Percentiles rank a stretch among this genome's conserved stretches.
phyloP scores from a whole-genome alignment of 2,113 vertebrate genomes.

The Burhinus bistriatus region DNA sequence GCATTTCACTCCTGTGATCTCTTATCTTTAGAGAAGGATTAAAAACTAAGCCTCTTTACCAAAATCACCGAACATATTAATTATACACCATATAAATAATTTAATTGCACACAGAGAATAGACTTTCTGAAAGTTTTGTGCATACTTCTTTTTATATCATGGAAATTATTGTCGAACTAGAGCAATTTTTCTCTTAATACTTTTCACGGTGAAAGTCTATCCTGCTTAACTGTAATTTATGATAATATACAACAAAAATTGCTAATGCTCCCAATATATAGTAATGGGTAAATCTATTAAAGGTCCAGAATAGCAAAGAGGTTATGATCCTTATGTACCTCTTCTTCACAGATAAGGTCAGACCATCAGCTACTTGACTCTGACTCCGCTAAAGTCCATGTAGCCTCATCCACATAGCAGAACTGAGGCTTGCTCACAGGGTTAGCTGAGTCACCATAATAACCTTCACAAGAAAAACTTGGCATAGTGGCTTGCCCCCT shows the following conservation, averaged over 20 bases:
- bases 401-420: neutral
- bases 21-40: constrained; percentile 56
- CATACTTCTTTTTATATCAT: neutral
- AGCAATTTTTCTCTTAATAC: neutral
- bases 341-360: neutral
- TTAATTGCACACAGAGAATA: constrained; percentile 23
- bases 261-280: neutral
- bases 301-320: neutral
- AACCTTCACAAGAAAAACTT: neutral
- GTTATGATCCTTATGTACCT: neutral
- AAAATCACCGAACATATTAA: constrained; percentile 43
- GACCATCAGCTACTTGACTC: neutral
- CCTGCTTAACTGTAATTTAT: neutral
- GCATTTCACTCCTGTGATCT: constrained; percentile 51
- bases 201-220: neutral
- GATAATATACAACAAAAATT: neutral
- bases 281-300: neutral
- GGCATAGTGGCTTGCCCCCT: neutral
- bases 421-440: neutral
- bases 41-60: constrained; percentile 60
- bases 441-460: neutral
- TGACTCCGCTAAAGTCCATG: neutral
- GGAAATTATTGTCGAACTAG: constrained; percentile 2
- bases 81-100: constrained; percentile 54
- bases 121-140: constrained; percentile 20